These are phyloP conservation scores for Podotricha telesiphe DNA, from an alignment of 2,888 invertebrate genomes.

Conservation along the genomic window DNA sequence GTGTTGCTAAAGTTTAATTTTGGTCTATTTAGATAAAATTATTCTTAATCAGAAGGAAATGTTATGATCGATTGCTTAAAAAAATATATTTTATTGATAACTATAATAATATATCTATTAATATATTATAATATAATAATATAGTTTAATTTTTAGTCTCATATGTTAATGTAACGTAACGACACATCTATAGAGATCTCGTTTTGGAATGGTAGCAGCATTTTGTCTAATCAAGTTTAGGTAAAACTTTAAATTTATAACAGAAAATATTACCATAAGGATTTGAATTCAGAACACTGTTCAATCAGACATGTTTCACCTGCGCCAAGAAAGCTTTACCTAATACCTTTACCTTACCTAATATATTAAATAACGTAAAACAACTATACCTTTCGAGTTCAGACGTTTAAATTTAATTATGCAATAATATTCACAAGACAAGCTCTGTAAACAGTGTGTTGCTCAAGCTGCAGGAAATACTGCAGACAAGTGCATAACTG, in stretches of 20 bases:
- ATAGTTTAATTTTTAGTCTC: too few relatives aligned
- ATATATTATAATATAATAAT: too few relatives aligned
- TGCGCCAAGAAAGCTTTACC: neutral
- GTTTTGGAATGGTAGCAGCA: too few relatives aligned
- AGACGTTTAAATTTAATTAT: neutral
- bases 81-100: too few relatives aligned
- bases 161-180: too few relatives aligned
- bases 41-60: too few relatives aligned
- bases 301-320: neutral
- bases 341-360: neutral
- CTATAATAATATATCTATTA: too few relatives aligned
- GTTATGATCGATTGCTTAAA: too few relatives aligned
- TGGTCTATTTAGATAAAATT: too few relatives aligned
- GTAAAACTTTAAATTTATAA: neutral
- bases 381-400: neutral
- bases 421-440: neutral
- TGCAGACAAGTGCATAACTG: slow-evolving; percentile 21
- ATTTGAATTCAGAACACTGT: neutral
- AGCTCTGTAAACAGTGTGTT: slow-evolving; percentile 6
- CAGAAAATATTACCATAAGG: neutral
- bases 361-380: neutral
- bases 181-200: too few relatives aligned
- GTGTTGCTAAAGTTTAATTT: too few relatives aligned
- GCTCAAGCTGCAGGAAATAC: slow-evolving; percentile 20
- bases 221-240: too few relatives aligned